phyloP scores from a whole-genome alignment of 1,140 invertebrate species.

The Aradophagus sp. region DNA sequence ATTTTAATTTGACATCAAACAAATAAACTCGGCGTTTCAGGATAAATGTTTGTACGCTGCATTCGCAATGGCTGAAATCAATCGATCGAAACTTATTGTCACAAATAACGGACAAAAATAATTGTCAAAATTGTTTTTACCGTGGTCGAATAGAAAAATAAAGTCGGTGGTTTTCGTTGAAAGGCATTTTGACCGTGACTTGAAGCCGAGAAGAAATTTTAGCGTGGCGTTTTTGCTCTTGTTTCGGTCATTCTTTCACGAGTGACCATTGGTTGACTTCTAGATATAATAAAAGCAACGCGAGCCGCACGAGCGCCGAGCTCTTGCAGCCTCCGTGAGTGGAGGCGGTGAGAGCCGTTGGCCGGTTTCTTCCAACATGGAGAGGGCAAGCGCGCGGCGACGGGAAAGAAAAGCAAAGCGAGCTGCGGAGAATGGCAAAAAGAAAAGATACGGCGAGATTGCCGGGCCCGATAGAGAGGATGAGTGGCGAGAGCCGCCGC shows the following conservation, averaged over 20 bases:
- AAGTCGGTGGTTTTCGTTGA: conserved; percentile 15
- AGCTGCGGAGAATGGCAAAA: conserved; percentile 63
- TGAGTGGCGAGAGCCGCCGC: conserved; percentile 64
- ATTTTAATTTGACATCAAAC: too few species aligned
- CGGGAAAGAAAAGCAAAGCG: conserved; percentile 61
- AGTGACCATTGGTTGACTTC: conserved; percentile 66
- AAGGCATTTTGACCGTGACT: conserved; percentile 38
- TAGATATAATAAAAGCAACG: conserved; percentile 71
- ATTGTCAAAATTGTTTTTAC: conserved; percentile 8
- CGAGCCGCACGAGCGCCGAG: conserved; percentile 56
- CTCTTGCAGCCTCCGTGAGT: conserved; percentile 61
- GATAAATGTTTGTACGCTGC: too few species aligned
- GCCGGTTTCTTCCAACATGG: conserved; percentile 62
- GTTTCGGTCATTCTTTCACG: conserved; percentile 49
- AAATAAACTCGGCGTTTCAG: too few species aligned
- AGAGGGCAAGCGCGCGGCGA: conserved; percentile 54
- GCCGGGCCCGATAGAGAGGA: conserved; percentile 53
- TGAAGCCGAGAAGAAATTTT: conserved; percentile 28
- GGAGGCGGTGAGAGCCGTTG: conserved; percentile 69
- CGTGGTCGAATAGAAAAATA: conserved; percentile 26
- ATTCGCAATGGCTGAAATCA: too few species aligned
- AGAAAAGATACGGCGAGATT: conserved; percentile 59
- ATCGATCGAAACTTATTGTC: too few species aligned
- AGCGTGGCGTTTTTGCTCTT: conserved; percentile 19
- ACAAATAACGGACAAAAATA: too few species aligned